Conservation (phyloP, 2,113 vertebrate genomes). For the Equus quagga region DNA sequence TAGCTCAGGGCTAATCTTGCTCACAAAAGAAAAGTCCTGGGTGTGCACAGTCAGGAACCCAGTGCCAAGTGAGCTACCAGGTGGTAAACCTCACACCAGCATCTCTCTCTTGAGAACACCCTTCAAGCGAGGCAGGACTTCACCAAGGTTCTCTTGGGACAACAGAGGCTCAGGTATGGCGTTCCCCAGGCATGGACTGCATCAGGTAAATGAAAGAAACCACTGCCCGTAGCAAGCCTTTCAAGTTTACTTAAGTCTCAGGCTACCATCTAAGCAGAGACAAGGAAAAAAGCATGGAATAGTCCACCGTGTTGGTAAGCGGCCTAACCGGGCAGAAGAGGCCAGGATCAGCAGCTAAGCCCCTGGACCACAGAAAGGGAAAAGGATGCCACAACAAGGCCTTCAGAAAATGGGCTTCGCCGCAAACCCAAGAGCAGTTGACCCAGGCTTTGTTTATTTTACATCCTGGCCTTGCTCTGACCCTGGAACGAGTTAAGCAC, state of each 20-base stretch:
- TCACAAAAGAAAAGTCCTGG: background rate
- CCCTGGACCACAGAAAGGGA: background rate
- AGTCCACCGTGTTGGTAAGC: background rate
- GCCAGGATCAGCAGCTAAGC: background rate
- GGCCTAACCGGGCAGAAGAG: background rate
- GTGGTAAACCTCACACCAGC: no score
- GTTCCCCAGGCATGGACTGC: background rate
- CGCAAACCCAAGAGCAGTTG: background rate
- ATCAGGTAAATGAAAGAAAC: background rate
- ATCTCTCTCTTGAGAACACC: background rate
- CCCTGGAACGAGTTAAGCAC: background rate
- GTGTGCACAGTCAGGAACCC: no score
- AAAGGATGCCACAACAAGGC: background rate
- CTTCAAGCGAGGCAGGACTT: background rate
- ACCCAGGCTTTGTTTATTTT: no score
- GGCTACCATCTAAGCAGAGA: background rate
- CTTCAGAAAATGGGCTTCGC: background rate
- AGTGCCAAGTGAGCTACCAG: background rate
- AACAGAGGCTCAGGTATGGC: no score
- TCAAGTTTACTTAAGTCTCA: background rate
- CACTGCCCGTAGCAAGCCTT: background rate
- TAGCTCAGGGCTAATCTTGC: no score
- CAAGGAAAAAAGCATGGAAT: background rate
- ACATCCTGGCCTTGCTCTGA: background rate
- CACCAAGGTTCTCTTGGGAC: fast-evolving